Evolutionary conservation across 2,113 vertebrate species (phyloP).

Genomic region (Seriola dumerili): DNA sequence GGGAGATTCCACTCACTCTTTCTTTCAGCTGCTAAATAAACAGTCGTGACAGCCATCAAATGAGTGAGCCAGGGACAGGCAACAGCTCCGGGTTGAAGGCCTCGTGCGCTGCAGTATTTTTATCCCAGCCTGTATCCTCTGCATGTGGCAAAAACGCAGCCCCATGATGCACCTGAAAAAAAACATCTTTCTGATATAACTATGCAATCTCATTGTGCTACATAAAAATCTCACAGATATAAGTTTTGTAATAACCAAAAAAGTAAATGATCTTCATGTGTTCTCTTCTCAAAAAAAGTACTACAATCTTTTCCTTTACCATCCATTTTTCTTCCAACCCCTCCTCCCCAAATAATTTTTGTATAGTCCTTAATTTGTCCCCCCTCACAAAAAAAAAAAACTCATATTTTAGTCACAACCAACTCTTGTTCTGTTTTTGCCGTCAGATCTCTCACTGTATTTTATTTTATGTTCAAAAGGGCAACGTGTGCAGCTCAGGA

Average conservation of each 20-base stretch:
- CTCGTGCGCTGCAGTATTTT: too few relatives aligned
- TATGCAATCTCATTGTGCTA: too few relatives aligned
- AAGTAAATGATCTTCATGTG: not conserved
- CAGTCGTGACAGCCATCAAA: too few relatives aligned
- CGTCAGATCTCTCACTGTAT: constrained; percentile 9
- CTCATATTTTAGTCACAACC: constrained; percentile 6
- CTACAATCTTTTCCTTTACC: not conserved
- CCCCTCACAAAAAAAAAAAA: not conserved
- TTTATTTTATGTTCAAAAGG: constrained; percentile 29
- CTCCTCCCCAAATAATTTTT: not conserved
- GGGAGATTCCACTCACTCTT: too few relatives aligned
- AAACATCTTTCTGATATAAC: too few relatives aligned
- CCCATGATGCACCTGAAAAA: too few relatives aligned
- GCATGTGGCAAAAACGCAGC: too few relatives aligned
- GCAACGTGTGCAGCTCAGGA: not conserved
- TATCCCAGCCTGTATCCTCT: too few relatives aligned
- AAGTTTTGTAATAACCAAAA: not conserved
- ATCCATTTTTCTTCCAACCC: too few relatives aligned
- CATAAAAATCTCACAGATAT: not conserved
- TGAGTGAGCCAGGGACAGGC: too few relatives aligned
- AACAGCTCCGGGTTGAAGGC: too few relatives aligned
- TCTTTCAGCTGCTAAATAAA: too few relatives aligned
- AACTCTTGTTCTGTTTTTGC: not conserved
- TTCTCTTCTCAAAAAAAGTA: not conserved
- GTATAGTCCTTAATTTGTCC: not conserved